These are phyloP conservation scores for Charanyca ferruginea DNA, from an alignment of 2,888 invertebrate genomes.

Conservation along the genomic window DNA sequence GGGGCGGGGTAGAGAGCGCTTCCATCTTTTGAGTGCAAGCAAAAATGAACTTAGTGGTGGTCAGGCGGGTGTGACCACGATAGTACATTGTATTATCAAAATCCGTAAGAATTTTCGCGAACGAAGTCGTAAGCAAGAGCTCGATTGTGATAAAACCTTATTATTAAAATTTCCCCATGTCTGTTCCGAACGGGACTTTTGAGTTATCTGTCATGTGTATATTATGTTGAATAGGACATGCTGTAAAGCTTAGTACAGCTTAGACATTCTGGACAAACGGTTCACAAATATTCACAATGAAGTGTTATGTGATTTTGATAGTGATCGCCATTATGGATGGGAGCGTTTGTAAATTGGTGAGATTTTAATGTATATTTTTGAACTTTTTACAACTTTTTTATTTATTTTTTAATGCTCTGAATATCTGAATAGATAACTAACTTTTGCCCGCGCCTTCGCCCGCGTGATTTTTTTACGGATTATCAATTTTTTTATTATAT, in stretches of 20 bases:
- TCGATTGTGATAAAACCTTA: background rate
- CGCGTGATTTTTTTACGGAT: no score
- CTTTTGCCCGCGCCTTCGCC: no score
- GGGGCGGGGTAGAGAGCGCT: no score
- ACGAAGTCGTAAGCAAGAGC: no score
- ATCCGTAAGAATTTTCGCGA: no score
- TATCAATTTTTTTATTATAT: no score
- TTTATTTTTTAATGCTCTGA: background rate
- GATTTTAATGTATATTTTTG: background rate
- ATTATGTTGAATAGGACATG: slow-evolving; percentile 26
- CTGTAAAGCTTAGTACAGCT: slow-evolving; percentile 59
- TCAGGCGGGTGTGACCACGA: no score
- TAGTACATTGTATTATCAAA: no score
- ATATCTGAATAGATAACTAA: no score
- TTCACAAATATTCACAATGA: slow-evolving; percentile 50
- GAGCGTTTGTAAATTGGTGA: slow-evolving; percentile 39
- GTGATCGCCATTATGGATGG: slow-evolving; percentile 49
- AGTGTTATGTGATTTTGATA: slow-evolving; percentile 52
- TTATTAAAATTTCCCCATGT: background rate
- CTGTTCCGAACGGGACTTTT: slow-evolving; percentile 29
- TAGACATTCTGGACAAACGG: slow-evolving; percentile 48
- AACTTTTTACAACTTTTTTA: background rate
- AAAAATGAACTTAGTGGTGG: no score
- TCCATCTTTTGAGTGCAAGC: no score
- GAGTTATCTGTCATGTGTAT: slow-evolving; percentile 19